Conservation (phyloP, 2,113 vertebrate species). For the Sinocyclocheilus grahami region DNA sequence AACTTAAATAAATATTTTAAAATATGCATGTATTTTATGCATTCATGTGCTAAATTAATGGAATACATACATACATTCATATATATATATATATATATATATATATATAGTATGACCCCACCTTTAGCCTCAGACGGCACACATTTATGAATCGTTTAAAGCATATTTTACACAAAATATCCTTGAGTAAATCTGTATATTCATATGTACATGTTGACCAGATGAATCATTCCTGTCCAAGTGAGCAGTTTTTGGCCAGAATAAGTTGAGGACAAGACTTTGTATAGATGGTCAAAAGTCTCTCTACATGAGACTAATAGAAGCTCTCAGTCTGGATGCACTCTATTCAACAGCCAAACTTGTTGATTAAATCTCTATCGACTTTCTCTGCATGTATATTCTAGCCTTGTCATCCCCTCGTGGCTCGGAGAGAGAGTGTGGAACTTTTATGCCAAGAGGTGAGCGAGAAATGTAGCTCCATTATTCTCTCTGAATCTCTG, state of each 20-base stretch:
- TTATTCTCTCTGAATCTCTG: constrained; percentile 48
- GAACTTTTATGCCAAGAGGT: constrained; percentile 29
- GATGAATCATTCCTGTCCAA: neutral
- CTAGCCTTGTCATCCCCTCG: constrained; percentile 40
- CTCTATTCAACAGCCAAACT: constrained; percentile 19
- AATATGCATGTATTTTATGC: too few relatives aligned
- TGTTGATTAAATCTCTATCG: constrained; percentile 61
- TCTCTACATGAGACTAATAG: neutral
- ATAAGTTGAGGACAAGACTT: neutral
- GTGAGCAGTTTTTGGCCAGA: neutral
- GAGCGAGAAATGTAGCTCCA: constrained; percentile 15
- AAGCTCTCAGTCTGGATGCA: constrained; percentile 5
- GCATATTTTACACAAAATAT: neutral
- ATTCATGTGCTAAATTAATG: too few relatives aligned
- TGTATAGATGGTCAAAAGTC: neutral
- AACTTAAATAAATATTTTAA: too few relatives aligned
- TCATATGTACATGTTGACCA: neutral
- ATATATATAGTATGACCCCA: too few relatives aligned
- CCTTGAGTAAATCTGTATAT: too few relatives aligned
- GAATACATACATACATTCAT: too few relatives aligned
- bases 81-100: too few relatives aligned
- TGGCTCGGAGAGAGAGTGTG: constrained; percentile 5
- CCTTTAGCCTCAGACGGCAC: too few relatives aligned
- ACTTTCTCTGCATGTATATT: constrained; percentile 62
- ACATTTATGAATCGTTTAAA: too few relatives aligned